Evolutionary conservation across 2,888 invertebrate genomes (phyloP), one percentile per base, ranked within the genome.

Genomic region (Perdita meconis): DNA sequence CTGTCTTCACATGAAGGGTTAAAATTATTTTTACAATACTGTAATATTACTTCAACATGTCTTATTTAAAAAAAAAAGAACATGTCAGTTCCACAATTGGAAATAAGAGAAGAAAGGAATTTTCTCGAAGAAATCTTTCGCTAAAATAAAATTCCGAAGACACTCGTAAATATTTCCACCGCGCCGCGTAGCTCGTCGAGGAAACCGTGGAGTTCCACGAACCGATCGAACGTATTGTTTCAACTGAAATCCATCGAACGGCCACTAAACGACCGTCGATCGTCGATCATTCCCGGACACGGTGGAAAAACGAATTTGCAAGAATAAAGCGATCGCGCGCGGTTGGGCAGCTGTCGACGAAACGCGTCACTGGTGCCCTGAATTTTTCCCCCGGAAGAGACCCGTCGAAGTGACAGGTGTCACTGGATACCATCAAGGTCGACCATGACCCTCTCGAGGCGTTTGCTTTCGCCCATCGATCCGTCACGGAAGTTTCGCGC

Each of bases 381-480:
- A 59, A 73, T 56, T 71, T 57, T 61, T 53, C 50, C n/a, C 24
- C 26, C 13, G 44, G 56, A 61, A 71, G 61, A 38, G 73, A 63
- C 63, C 55, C 57, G 53, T 50, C 64, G 56, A 69, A 38, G 67
- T 77, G 77, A 73, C 71, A 77, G 82, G 77, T 78, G 70, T 59
- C 72, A 77, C 71, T 65, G 59, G 68, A 72, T 68, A 60, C 76
- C 74, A 76, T 78, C 69, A 78, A 78, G 75, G 79, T 83, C 85
- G 84, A 86, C 86, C 85, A 79, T 87, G 86, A 86, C 86, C 81
- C 81, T 81, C 75, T 72, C 79, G 76, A 76, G 76, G 72, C 75
- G 81, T 81, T 83, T 82, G 78, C 72, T 69, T 80, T 77, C 82
- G 77, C 57, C 65, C 59, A 76, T 76, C 79, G 81, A 81, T 76